A percentile compares a stretch with the other conserved stretches of the same genome.
Evolutionary conservation across 1,140 invertebrate species (phyloP).

Genomic region (Drosophila busckii): DNA sequence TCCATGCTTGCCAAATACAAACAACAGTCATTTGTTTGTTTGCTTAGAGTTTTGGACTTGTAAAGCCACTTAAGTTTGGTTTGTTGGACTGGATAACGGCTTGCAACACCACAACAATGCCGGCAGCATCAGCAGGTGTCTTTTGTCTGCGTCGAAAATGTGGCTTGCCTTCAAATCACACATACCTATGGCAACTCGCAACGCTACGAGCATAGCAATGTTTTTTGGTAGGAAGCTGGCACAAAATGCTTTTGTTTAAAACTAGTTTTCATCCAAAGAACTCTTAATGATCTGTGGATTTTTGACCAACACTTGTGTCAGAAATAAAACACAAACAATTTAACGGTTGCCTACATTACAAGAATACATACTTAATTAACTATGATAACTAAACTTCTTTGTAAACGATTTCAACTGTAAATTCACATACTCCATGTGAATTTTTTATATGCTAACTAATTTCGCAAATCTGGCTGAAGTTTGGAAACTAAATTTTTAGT

Average conservation of each 20-base stretch:
- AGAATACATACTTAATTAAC: too few relatives aligned
- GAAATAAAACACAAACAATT: constrained; percentile 41
- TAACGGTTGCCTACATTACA: constrained; percentile 63
- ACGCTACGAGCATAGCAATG: constrained; percentile 26
- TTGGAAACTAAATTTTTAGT: too few relatives aligned
- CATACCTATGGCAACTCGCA: constrained; percentile 26
- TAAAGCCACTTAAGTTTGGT: too few relatives aligned
- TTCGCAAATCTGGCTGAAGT: too few relatives aligned
- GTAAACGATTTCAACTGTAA: too few relatives aligned
- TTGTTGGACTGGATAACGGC: constrained; percentile 39
- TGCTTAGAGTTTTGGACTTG: constrained; percentile 47
- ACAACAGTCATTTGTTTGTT: constrained; percentile 14
- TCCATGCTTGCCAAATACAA: constrained; percentile 19
- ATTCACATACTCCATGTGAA: too few relatives aligned
- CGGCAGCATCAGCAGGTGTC: constrained; percentile 49
- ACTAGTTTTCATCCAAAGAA: constrained; percentile 55
- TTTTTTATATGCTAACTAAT: too few relatives aligned
- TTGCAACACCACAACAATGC: constrained; percentile 4
- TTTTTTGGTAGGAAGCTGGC: constrained; percentile 48
- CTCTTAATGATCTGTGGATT: constrained; percentile 64
- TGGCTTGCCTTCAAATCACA: constrained; percentile 61
- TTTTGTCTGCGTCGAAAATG: constrained; percentile 55
- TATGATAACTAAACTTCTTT: too few relatives aligned
- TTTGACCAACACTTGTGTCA: constrained; percentile 46
- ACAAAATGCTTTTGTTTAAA: constrained; percentile 53